Evolutionary conservation across 2,113 vertebrate genomes (phyloP), one percentile per base, ranked within the genome.

Genomic region (Opisthocomus hoazin): DNA sequence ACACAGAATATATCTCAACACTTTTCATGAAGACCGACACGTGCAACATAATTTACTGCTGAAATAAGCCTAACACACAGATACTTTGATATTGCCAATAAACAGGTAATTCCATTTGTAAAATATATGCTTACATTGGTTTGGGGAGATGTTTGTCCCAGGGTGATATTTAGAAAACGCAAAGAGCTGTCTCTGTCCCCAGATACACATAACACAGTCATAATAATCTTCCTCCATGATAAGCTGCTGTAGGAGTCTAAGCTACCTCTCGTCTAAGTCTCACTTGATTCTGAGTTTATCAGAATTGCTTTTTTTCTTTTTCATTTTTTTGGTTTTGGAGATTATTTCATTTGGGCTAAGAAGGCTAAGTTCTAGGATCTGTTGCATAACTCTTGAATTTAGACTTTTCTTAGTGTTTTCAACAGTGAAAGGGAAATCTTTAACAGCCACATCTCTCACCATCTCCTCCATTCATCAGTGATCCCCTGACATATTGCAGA

Each of bases 191-290:
- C 32, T 91, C 61, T 84, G 57, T 96, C 95, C 87, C 96, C 61
- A 91, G 96, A 34, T 26, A 61, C 87, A 50, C 86, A 92, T 96
- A 96, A 92, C 29, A 36, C 3, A 3, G 74, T 36, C 94, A 96
- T 95, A 94, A 96, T 39, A 69, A 97, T 96, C 96, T 97, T 94
- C 77, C 54, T 91, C 89, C 70, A 96, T 96, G 86, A 97, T 97
- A 97, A 93, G 86, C 73, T 89, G 65, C 92, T 84, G 11, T 48
- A 94, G 95, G 80, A 92, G 89, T 81, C 69, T 79, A 46, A 73
- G 92, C 68, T 94, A 65, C 84, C 69, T 84, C 53, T 79, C 39
- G 94, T 34, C 77, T 81, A 41, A 26, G 5, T 89, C 45, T 91
- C 81, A 36, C 41, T 80, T 30, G 41, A 51, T 82, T 46, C 57